Evolutionary conservation across 2,113 vertebrate species (phyloP).

Genomic region (Oenanthe melanoleuca): DNA sequence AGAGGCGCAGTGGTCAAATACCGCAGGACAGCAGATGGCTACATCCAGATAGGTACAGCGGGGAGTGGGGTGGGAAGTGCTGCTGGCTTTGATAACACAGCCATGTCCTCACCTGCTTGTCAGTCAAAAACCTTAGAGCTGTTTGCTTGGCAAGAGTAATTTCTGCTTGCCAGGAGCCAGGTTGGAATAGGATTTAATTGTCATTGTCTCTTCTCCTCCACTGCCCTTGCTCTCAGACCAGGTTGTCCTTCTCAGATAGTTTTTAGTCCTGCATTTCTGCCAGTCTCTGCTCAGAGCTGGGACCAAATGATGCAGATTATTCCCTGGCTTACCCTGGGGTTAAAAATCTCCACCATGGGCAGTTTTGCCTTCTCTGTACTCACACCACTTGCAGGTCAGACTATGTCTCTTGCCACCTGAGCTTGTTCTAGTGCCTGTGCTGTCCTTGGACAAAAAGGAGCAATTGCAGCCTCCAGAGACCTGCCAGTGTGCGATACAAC

Average conservation of each 20-base stretch:
- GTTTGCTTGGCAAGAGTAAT: background rate
- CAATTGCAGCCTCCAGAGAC: background rate
- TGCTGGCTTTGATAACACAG: background rate
- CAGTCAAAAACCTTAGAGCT: background rate
- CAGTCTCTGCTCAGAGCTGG: background rate
- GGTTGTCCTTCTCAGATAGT: background rate
- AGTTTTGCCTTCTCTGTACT: background rate
- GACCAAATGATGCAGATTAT: background rate
- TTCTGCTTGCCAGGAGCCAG: background rate
- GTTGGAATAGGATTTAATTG: background rate
- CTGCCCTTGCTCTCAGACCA: background rate
- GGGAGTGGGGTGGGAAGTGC: background rate
- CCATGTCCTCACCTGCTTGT: background rate
- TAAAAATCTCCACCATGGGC: accelerated
- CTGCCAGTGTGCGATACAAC: background rate
- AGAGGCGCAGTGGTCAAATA: conserved; percentile 82
- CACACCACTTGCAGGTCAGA: background rate
- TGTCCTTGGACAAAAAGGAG: background rate
- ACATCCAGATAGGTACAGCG: conserved; percentile 90
- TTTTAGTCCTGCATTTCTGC: background rate
- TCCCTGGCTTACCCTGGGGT: background rate
- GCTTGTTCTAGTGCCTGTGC: background rate
- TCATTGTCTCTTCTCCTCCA: background rate
- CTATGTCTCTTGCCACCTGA: background rate
- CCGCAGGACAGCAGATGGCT: conserved; percentile 89